phyloP scores from a whole-genome alignment of 2,888 invertebrate genomes.

The Epistrophella euchroma region DNA sequence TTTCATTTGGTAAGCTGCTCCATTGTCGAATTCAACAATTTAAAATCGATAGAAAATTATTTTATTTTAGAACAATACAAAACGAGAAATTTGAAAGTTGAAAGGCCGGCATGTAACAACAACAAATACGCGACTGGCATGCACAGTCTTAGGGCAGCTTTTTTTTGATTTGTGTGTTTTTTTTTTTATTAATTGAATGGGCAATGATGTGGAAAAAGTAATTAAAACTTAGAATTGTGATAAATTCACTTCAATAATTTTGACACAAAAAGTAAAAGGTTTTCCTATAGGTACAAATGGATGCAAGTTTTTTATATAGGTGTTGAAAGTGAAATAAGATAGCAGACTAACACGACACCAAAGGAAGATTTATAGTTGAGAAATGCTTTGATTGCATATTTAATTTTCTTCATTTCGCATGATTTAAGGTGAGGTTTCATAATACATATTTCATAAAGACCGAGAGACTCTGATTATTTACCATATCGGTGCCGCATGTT shows the following conservation, averaged over 20 bases:
- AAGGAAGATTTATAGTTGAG: not conserved
- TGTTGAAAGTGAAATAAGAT: not conserved
- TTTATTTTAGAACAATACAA: slow-evolving; percentile 41
- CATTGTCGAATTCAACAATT: slow-evolving; percentile 49
- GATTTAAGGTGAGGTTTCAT: not conserved
- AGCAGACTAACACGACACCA: not conserved
- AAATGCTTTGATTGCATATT: not conserved
- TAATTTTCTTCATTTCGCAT: not conserved
- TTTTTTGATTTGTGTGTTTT: not conserved
- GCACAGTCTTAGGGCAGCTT: slow-evolving; percentile 21
- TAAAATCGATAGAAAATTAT: slow-evolving; percentile 51
- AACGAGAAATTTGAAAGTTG: slow-evolving; percentile 58
- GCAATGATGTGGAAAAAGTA: slow-evolving; percentile 19
- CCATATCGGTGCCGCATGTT: not conserved
- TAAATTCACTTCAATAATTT: slow-evolving; percentile 8
- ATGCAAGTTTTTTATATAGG: too few relatives aligned
- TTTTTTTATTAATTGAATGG: not conserved
- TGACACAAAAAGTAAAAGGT: slow-evolving; percentile 13
- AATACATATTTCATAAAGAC: not conserved
- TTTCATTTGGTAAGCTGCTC: slow-evolving; percentile 13
- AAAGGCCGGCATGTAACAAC: slow-evolving; percentile 18
- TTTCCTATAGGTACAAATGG: not conserved
- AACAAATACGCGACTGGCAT: not conserved
- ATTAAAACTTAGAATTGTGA: slow-evolving; percentile 8
- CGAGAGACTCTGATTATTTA: not conserved